Evolutionary conservation across 2,797 vertebrate species (phyloP), one percentile per base, ranked within the genome.

Genomic region (Xenopus petersii): DNA sequence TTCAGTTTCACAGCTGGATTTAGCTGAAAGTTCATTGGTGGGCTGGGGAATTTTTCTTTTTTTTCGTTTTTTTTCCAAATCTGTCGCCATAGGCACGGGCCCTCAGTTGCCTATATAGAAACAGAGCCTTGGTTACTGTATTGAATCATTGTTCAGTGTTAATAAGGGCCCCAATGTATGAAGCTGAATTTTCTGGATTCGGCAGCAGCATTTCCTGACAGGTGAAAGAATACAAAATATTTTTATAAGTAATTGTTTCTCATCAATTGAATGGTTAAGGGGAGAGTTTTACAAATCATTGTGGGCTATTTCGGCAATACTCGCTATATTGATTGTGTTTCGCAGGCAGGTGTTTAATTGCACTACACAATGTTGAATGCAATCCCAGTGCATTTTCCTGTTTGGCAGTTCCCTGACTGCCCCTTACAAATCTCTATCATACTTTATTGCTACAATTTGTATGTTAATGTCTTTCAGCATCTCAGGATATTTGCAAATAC

Each of bases 361-460:
- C 46, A 55, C 65, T 69, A 36, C 48, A 73, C 64, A 60, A 60
- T 33, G 70, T 36, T 42, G 15, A 36, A 36, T 64, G 59, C 51
- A 69, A 69, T 66, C 75, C 42, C 47, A 21, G 42, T 42, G 66
- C 71, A 60, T 59, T 67, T 42, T 12, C 12, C 48, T 58, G 73
- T 73, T 77, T 77, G 64, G 72, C 70, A 68, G 59, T 68, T 77
- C 67, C 75, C 70, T 70, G 64, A 48, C 66, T 76, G 70, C 75
- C 75, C 75, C 64, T 58, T 58, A 64, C 68, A 72, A 67, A 68
- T 63, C 75, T 68, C 64, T 26, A n/a, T 59, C 21, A 47, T 59
- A 16, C 33, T 56, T 49, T 33, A 15, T 58, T 71, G 49, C 36
- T 47, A 1, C n/a, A 33, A 69, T 73, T 36, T 59, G 33, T 66